Conservation (phyloP, 2,888 invertebrate genomes). For the Amphimallon solstitiale region DNA sequence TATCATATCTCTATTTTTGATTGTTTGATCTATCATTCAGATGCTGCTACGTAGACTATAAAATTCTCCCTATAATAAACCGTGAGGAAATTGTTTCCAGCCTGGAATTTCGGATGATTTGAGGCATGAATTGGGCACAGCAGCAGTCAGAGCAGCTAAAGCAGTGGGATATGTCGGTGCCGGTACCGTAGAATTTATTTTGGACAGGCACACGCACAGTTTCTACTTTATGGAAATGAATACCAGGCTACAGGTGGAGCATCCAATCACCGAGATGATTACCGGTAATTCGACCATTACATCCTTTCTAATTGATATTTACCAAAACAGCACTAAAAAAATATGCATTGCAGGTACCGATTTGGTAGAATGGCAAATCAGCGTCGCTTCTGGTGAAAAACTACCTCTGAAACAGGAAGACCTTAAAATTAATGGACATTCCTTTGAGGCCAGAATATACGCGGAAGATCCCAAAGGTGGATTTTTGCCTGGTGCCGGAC, state of each 20-base stretch:
- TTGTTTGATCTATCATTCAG: too few relatives aligned
- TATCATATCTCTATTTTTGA: too few relatives aligned
- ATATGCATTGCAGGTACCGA: conserved; percentile 72
- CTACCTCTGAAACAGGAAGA: conserved; percentile 85
- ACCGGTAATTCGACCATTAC: conserved; percentile 69
- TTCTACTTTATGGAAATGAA: conserved; percentile 99
- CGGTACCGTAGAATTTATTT: conserved; percentile 97
- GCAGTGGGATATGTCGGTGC: conserved; percentile 98
- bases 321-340: background rate
- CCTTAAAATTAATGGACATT: conserved; percentile 82
- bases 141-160: conserved; percentile 92
- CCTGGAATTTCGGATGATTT: conserved; percentile 85
- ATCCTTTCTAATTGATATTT: background rate
- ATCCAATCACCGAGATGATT: conserved; percentile 97
- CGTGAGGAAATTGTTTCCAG: too few relatives aligned
- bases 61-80: too few relatives aligned
- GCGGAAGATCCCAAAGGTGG: conserved; percentile 87
- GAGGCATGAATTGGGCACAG: conserved; percentile 81
- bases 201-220: conserved; percentile 83
- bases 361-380: conserved; percentile 97
- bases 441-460: conserved; percentile 97
- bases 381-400: conserved; percentile 88
- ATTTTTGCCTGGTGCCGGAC: conserved; percentile 95
- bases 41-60: too few relatives aligned
- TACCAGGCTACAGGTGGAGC: conserved; percentile 94